Evolutionary conservation across 1,140 invertebrate genomes (phyloP).

Genomic region (Calephelis virginiensis): DNA sequence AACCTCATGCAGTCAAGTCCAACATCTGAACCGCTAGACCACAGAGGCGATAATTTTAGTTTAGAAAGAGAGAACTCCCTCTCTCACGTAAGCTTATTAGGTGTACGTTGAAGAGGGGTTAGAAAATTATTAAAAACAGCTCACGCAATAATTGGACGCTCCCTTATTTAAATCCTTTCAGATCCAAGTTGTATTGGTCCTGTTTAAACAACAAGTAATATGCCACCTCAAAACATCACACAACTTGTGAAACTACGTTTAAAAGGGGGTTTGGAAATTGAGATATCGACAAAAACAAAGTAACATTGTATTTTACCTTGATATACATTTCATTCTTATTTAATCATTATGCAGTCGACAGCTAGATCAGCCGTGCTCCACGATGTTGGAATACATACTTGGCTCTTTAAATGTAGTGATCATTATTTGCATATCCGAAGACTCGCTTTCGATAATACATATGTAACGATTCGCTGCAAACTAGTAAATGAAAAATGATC

Average conservation of each 20-base stretch:
- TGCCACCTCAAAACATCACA: no score
- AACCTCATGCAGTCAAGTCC: no score
- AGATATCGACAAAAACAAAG: neutral
- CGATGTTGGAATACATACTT: neutral
- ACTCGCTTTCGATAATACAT: slow-evolving; percentile 16
- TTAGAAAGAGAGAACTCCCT: no score
- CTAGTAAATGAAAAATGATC: neutral
- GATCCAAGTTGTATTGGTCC: no score
- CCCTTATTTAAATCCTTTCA: no score
- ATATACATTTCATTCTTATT: slow-evolving; percentile 1
- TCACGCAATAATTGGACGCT: no score
- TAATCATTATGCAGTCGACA: slow-evolving; percentile 14
- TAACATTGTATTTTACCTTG: neutral
- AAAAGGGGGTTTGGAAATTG: neutral
- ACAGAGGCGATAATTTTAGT: no score
- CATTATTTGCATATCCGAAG: slow-evolving; percentile 9
- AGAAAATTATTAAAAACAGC: no score
- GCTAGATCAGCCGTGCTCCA: slow-evolving; percentile 11
- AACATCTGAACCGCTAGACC: no score
- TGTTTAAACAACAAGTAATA: no score
- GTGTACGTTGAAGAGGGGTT: no score
- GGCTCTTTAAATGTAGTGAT: slow-evolving; percentile 8
- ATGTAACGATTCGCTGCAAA: slow-evolving; percentile 2
- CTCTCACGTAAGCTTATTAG: no score
- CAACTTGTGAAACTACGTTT: neutral